Evolutionary conservation across 2,113 vertebrate species (phyloP).

Genomic region (Labeo catla): DNA sequence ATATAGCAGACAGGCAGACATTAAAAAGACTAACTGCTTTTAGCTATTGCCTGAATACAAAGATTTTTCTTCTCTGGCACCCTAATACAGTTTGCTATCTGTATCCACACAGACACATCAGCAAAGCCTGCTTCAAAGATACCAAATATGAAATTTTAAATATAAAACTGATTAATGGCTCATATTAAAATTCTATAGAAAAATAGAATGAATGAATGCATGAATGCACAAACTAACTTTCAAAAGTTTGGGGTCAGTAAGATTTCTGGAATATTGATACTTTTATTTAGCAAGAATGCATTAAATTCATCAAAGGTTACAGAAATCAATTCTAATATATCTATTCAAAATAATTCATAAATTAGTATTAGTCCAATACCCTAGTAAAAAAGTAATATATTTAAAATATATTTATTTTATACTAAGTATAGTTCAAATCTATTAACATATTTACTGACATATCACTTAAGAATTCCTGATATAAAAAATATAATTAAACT

Average conservation of each 20-base stretch:
- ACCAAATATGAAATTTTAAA: background rate
- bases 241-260: too few species aligned
- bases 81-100: background rate
- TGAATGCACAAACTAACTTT: too few species aligned
- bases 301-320: too few species aligned
- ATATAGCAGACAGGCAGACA: constrained; percentile 20
- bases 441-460: too few species aligned
- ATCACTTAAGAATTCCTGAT: too few species aligned
- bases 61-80: background rate
- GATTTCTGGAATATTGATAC: background rate
- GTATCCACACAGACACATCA: background rate
- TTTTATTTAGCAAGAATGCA: too few species aligned
- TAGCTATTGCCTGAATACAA: background rate
- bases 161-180: background rate
- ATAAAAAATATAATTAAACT: too few species aligned
- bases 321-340: background rate
- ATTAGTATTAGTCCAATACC: background rate
- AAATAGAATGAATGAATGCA: background rate
- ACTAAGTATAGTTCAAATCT: too few species aligned
- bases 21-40: background rate
- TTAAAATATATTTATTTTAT: too few species aligned
- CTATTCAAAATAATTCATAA: background rate
- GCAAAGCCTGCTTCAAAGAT: background rate
- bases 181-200: background rate
- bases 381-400: too few species aligned